Base-by-base conservation (phyloP, 2,113 vertebrate genomes). In the Rhinoptilus africanus region DNA sequence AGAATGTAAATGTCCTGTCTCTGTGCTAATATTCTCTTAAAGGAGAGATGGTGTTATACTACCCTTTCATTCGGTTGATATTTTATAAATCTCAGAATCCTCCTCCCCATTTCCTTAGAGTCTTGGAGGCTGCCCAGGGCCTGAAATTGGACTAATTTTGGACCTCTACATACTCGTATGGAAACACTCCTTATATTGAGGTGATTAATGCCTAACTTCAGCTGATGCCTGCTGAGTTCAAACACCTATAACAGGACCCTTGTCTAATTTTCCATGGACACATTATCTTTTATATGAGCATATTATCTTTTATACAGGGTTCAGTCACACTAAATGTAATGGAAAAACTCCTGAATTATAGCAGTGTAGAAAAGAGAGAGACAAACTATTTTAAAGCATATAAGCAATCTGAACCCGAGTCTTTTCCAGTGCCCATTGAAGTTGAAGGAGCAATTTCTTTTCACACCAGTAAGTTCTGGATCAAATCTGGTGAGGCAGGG, bases 121-220 rank as follows among this genome's bases (percentile, higher is more conserved):
- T 50, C 21, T 69, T 84, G n/a, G 37, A 19, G 64, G 2, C 18
- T 77, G 15, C 45, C 6, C 15, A 77, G 32, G 11, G 9, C 28
- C 32, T 39, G 10, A 88, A 59, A 14, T 34, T 41, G 53, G 12
- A 35, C 15, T 54, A 28, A 22, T 60, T 71, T 23, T 56, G 4
- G 14, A 50, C 26, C 21, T 57, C 4, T 53, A 1, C 8, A 28
- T 22, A n/a, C 0, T 34, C 3, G 5, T 26, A 1, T 8, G 22
- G 8, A 73, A 73, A 73, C 43, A 8, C 1, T 79, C 6, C 28
- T 90, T 64, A 34, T 2, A 3, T 32, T 60, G 18, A 4, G 32
- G 9, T 39, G 64, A 66, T 74, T 60, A 77, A 47, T 53, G 19
- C 7, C 11, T 41, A 59, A 59, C 24, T 79, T 89, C 41, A 64